A percentile compares a stretch with the other conserved stretches of the same genome.
Conservation (phyloP, 2,797 vertebrate genomes). For the Erpetoichthys calabaricus region DNA sequence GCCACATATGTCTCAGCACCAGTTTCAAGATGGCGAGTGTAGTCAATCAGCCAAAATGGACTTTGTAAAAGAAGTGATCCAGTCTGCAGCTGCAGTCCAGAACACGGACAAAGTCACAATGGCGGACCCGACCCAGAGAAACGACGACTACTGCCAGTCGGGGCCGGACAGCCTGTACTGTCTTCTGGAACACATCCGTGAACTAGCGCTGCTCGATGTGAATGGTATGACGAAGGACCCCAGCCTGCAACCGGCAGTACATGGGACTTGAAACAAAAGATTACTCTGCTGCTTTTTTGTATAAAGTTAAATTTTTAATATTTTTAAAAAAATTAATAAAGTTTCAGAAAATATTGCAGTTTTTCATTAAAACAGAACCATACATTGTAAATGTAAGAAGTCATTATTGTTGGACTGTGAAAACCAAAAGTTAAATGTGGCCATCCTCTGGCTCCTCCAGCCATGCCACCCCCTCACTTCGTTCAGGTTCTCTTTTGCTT, state of each 20-base stretch:
- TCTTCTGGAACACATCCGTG: slow-evolving; percentile 75
- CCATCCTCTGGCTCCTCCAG: no score
- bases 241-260: no score
- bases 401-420: no score
- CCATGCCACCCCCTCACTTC: no score
- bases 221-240: not conserved
- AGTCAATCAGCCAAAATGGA: slow-evolving; percentile 28
- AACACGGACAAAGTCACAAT: slow-evolving; percentile 29
- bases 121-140: slow-evolving; percentile 45
- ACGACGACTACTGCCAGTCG: slow-evolving; percentile 67
- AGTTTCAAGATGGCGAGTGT: slow-evolving; percentile 1
- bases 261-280: not conserved
- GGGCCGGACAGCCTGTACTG: slow-evolving; percentile 65
- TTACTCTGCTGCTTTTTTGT: not conserved
- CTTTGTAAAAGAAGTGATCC: slow-evolving; percentile 70
- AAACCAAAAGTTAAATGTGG: no score
- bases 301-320: no score
- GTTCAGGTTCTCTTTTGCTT: no score
- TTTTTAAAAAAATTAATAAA: no score
- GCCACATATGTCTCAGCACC: slow-evolving; percentile 20
- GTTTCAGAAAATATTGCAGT: no score
- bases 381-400: no score
- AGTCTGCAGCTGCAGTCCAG: slow-evolving; percentile 51
- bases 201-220: slow-evolving; percentile 66
- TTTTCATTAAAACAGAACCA: no score